phyloP scores from a whole-genome alignment of 2,888 invertebrate species.

The Dicyrtoma fusca region DNA sequence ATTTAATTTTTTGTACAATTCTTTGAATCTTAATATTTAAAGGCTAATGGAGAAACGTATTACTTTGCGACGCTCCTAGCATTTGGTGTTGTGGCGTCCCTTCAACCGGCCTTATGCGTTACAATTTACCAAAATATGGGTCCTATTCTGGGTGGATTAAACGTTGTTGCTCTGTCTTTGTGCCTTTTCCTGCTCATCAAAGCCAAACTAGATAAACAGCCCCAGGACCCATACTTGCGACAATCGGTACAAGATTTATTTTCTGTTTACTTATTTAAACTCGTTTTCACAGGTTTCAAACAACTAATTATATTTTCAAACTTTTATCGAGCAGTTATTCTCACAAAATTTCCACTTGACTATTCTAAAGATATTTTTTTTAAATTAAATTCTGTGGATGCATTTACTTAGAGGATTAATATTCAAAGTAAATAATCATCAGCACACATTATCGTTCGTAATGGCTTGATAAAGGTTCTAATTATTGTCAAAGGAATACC shows the following conservation, averaged over 20 bases:
- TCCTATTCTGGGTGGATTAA: conserved; percentile 61
- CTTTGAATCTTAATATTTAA: neutral
- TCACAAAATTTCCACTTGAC: neutral
- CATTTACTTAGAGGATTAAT: no score
- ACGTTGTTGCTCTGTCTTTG: conserved; percentile 60
- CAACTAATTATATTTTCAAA: neutral
- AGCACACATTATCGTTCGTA: no score
- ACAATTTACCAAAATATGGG: conserved; percentile 62
- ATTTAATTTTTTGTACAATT: neutral
- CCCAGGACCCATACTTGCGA: conserved; percentile 50
- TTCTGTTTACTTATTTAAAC: no score
- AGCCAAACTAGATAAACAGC: conserved; percentile 56
- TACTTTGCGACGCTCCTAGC: conserved; percentile 61
- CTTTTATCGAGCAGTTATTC: neutral
- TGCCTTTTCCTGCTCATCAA: conserved; percentile 61
- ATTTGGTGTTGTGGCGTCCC: conserved; percentile 58
- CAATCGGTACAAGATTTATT: no score
- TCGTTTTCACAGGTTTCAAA: neutral
- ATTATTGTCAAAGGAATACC: no score
- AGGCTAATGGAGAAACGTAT: conserved; percentile 63
- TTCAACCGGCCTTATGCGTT: conserved; percentile 59
- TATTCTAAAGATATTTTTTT: neutral
- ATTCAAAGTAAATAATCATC: no score
- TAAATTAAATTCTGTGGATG: no score
- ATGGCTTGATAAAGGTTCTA: no score